phyloP scores from a whole-genome alignment of 2,888 invertebrate genomes.

The Imbricaverruca yamaguchii region DNA sequence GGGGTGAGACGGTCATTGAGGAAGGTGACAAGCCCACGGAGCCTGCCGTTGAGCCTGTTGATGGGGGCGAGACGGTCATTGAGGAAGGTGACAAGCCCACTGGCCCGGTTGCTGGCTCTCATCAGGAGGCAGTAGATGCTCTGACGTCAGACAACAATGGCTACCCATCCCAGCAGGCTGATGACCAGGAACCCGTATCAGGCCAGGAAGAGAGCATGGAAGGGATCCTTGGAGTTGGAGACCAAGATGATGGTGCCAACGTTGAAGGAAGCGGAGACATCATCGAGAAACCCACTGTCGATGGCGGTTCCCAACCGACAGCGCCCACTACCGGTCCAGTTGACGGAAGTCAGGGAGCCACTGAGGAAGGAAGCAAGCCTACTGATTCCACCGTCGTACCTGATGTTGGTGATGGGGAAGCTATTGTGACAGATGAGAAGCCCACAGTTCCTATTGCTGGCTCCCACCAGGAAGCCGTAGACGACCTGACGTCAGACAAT shows the following conservation, averaged over 20 bases:
- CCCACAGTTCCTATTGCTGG: neutral
- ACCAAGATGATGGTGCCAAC: neutral
- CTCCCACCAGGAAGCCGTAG: neutral
- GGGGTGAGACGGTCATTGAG: neutral
- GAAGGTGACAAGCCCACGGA: conserved; percentile 20
- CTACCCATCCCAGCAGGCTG: neutral
- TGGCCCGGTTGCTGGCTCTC: neutral
- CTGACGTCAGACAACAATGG: neutral
- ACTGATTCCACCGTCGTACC: conserved; percentile 23
- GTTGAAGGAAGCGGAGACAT: neutral
- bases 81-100: conserved; percentile 1
- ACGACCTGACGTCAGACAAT: neutral
- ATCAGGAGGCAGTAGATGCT: neutral
- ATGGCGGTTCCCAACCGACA: conserved; percentile 23
- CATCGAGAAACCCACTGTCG: conserved; percentile 21
- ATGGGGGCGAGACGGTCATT: neutral
- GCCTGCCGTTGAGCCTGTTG: neutral
- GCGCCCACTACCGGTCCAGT: neutral
- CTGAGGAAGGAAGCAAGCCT: conserved; percentile 17
- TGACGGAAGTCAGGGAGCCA: neutral
- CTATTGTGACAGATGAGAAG: conserved; percentile 28
- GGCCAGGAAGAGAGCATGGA: neutral
- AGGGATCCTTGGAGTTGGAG: neutral
- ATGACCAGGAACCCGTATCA: neutral
- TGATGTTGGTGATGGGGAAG: conserved; percentile 26